Percentiles rank a stretch among this genome's conserved stretches.
Evolutionary conservation across 2,113 vertebrate species (phyloP).

Genomic region (Rhodinocichla rosea): DNA sequence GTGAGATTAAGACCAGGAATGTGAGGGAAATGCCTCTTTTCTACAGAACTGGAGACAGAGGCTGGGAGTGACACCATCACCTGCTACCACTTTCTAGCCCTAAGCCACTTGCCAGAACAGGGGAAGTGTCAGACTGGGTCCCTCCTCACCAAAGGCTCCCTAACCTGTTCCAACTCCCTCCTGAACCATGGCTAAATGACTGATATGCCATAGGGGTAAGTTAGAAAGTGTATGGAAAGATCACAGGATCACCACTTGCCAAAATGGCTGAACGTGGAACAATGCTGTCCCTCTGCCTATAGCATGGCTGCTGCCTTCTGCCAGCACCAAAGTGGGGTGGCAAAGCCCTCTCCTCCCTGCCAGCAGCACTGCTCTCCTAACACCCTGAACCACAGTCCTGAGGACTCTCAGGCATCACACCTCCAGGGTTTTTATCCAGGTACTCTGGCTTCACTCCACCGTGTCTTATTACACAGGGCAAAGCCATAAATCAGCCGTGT

Average conservation of each 20-base stretch:
- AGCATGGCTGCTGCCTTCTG: background rate
- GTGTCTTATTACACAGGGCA: background rate
- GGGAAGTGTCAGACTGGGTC: background rate
- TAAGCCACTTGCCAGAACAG: background rate
- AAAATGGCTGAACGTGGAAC: background rate
- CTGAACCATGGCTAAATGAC: background rate
- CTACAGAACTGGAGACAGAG: background rate
- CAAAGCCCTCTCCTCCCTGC: background rate
- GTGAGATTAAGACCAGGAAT: background rate
- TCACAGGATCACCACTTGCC: background rate
- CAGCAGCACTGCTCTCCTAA: background rate
- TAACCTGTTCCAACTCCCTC: background rate
- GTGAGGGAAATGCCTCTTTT: background rate
- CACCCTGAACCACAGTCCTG: background rate
- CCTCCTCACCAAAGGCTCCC: background rate
- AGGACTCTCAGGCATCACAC: background rate
- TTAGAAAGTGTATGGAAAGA: background rate
- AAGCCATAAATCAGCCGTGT: background rate
- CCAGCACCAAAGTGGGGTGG: background rate
- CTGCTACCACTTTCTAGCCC: background rate
- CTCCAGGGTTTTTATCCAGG: background rate
- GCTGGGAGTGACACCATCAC: fast-evolving
- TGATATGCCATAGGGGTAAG: background rate
- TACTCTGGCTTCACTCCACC: background rate
- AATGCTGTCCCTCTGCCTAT: background rate